Percentiles rank a stretch among this genome's conserved stretches.
phyloP scores from a whole-genome alignment of 2,797 vertebrate genomes.

The Schizopygopsis pylzovi region DNA sequence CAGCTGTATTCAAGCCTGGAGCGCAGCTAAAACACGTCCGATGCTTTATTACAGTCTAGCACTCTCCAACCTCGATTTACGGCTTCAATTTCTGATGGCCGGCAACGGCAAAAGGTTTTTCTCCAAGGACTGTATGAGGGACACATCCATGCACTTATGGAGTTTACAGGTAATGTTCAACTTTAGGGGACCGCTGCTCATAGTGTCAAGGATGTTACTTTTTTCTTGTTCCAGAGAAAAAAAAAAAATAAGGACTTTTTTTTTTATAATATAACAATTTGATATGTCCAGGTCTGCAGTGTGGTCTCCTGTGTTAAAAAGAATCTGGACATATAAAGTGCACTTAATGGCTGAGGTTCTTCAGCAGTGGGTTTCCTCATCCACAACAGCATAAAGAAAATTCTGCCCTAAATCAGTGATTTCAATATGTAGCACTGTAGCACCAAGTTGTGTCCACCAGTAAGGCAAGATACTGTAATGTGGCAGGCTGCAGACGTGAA shows the following conservation, averaged over 20 bases:
- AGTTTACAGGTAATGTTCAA: constrained; percentile 30
- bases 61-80: constrained; percentile 44
- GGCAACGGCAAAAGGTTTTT: constrained; percentile 46
- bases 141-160: constrained; percentile 55
- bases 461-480: constrained; percentile 59
- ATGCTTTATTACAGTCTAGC: constrained; percentile 34
- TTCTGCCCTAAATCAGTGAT: constrained; percentile 33
- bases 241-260: constrained; percentile 31
- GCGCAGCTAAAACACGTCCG: constrained; percentile 62
- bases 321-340: constrained; percentile 58
- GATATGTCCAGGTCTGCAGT: constrained; percentile 40
- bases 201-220: constrained; percentile 17
- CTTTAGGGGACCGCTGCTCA: constrained; percentile 24
- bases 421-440: constrained; percentile 49
- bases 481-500: constrained; percentile 37
- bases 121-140: constrained; percentile 49
- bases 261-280: constrained; percentile 12
- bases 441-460: constrained; percentile 52
- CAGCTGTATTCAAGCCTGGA: constrained; percentile 39
- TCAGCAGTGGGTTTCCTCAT: constrained; percentile 44
- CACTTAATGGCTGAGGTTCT: constrained; percentile 61
- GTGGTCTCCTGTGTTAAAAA: constrained; percentile 35
- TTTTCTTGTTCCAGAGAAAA: constrained; percentile 24
- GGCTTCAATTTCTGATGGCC: constrained; percentile 46
- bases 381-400: constrained; percentile 37